These are phyloP conservation scores for Eospalax fontanierii DNA, from an alignment of 2,797 vertebrate species.

Conservation along the genomic window DNA sequence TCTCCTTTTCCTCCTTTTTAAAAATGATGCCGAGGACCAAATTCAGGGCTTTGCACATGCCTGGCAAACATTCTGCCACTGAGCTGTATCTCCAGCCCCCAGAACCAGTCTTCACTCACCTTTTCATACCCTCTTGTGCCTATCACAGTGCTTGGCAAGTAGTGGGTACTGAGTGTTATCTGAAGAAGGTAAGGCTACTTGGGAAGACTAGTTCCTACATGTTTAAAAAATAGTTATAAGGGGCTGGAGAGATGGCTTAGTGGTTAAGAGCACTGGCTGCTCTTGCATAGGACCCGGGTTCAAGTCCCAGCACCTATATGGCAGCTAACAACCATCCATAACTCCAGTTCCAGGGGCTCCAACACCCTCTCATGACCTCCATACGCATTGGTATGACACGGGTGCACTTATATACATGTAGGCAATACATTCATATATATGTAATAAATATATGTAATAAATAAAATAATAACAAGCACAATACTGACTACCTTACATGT, in stretches of 20 bases:
- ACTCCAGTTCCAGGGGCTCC: no score
- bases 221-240: slow-evolving; percentile 39
- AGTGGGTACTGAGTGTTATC: not conserved
- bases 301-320: no score
- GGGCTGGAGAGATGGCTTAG: no score
- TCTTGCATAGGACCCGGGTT: no score
- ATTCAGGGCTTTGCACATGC: not conserved
- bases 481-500: not conserved
- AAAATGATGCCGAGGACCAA: not conserved
- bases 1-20: not conserved
- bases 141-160: not conserved
- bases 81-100: not conserved
- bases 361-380: no score
- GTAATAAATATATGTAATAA: no score
- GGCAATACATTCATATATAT: no score
- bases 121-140: not conserved
- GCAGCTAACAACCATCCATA: no score
- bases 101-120: not conserved
- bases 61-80: not conserved
- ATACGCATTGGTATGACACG: no score
- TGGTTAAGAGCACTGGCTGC: no score
- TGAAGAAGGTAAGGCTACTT: not conserved
- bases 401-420: no score
- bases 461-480: not conserved
- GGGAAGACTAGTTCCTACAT: not conserved